Percentiles rank a stretch among this genome's conserved stretches.
These are phyloP conservation scores for Anoplopoma fimbria DNA, from an alignment of 2,113 vertebrate species.

Conservation along the genomic window DNA sequence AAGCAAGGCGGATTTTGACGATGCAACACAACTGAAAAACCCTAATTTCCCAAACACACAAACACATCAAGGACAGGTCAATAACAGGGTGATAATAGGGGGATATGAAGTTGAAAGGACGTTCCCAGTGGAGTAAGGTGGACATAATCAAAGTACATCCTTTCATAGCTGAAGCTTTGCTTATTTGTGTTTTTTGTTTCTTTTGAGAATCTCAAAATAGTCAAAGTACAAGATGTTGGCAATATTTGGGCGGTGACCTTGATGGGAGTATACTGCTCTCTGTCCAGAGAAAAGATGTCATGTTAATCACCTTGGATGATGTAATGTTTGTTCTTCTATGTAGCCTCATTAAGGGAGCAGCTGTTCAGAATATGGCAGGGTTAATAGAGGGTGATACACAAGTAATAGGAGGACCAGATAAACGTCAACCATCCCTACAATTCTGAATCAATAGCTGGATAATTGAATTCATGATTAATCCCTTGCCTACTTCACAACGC, in stretches of 20 bases:
- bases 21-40: not conserved
- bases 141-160: constrained; percentile 16
- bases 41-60: not conserved
- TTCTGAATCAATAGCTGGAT: constrained; percentile 65
- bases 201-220: not conserved
- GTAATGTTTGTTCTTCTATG: constrained; percentile 59
- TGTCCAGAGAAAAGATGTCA: constrained; percentile 44
- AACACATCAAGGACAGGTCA: constrained; percentile 27
- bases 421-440: constrained; percentile 38
- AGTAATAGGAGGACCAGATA: constrained; percentile 32
- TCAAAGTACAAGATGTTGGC: not conserved
- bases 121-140: not conserved
- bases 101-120: constrained; percentile 17
- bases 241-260: constrained; percentile 52
- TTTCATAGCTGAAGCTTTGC: constrained; percentile 23
- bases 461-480: constrained; percentile 68
- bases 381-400: constrained; percentile 54
- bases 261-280: constrained; percentile 10
- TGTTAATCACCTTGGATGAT: constrained; percentile 59
- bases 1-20: not conserved
- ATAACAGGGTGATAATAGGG: constrained; percentile 8
- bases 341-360: constrained; percentile 57
- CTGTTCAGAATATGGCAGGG: constrained; percentile 52
- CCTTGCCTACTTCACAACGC: constrained; percentile 24
- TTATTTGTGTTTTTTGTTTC: not conserved